phyloP scores from a whole-genome alignment of 2,797 vertebrate species.

The Gouania willdenowi region DNA sequence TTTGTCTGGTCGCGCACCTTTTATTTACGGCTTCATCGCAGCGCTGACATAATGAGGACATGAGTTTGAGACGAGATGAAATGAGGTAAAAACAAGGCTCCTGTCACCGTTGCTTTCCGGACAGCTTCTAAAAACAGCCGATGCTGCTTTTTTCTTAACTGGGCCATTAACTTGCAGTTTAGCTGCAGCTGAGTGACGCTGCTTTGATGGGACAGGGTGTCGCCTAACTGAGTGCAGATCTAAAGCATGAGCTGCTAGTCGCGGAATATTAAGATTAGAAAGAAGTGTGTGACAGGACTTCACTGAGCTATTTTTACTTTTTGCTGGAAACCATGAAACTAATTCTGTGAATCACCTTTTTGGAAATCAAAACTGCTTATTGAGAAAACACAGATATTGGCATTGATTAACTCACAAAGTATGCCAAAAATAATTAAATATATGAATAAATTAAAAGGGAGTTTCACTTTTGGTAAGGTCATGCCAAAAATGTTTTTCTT shows the following conservation, averaged over 20 bases:
- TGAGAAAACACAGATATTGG: no score
- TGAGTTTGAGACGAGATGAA: conserved; percentile 60
- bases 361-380: no score
- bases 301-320: conserved; percentile 25
- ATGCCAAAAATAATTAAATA: no score
- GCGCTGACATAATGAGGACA: conserved; percentile 68
- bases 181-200: conserved; percentile 21
- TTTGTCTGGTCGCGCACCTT: conserved; percentile 35
- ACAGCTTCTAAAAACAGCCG: conserved; percentile 50
- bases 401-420: no score
- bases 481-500: no score
- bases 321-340: background rate
- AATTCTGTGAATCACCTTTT: no score
- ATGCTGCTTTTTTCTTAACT: conserved; percentile 40
- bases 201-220: conserved; percentile 33
- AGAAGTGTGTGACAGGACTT: conserved; percentile 11
- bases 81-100: conserved; percentile 59
- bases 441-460: no score
- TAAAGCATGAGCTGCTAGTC: conserved; percentile 4
- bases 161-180: conserved; percentile 51
- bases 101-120: conserved; percentile 46
- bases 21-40: conserved; percentile 59
- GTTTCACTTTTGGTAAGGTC: no score
- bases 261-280: conserved; percentile 11
- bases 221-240: conserved; percentile 2